phyloP scores from a whole-genome alignment of 2,888 invertebrate species.

The Ferdinandea cuprea region DNA sequence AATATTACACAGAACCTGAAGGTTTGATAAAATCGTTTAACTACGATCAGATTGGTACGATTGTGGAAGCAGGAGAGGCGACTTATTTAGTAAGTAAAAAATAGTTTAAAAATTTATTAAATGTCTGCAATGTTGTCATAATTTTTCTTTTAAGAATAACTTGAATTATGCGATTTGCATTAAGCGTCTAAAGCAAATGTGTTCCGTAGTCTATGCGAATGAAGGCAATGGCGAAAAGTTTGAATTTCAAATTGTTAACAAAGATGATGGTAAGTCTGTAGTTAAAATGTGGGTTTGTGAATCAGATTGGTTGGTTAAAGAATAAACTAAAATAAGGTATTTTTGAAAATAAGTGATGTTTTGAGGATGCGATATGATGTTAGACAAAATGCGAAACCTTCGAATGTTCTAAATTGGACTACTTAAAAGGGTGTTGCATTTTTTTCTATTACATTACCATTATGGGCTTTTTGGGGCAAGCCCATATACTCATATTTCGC shows the following conservation, averaged over 20 bases:
- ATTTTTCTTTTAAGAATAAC: slow-evolving; percentile 87
- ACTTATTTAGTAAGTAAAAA: slow-evolving; percentile 85
- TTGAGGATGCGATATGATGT: too few relatives aligned
- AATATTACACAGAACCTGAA: slow-evolving; percentile 85
- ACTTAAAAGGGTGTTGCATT: too few relatives aligned
- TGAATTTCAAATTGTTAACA: slow-evolving; percentile 88
- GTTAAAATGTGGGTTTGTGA: too few relatives aligned
- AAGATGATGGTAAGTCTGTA: slow-evolving; percentile 85
- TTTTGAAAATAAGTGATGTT: too few relatives aligned
- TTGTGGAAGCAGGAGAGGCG: slow-evolving; percentile 84
- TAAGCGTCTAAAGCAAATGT: slow-evolving; percentile 85
- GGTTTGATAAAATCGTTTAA: slow-evolving; percentile 89
- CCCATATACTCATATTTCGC: too few relatives aligned
- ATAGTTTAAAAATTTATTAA: not conserved
- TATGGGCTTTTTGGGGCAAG: too few relatives aligned
- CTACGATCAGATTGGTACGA: slow-evolving; percentile 85
- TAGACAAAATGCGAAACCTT: too few relatives aligned
- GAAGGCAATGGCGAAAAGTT: slow-evolving; percentile 84
- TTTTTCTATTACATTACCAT: too few relatives aligned
- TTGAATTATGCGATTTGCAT: slow-evolving; percentile 91
- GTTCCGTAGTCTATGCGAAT: slow-evolving; percentile 86
- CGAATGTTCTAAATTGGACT: too few relatives aligned
- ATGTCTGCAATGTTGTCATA: too few relatives aligned
- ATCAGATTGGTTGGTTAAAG: too few relatives aligned
- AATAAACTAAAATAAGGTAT: too few relatives aligned